Evolutionary conservation across 2,113 vertebrate species (phyloP).

Genomic region (Garra rufa): DNA sequence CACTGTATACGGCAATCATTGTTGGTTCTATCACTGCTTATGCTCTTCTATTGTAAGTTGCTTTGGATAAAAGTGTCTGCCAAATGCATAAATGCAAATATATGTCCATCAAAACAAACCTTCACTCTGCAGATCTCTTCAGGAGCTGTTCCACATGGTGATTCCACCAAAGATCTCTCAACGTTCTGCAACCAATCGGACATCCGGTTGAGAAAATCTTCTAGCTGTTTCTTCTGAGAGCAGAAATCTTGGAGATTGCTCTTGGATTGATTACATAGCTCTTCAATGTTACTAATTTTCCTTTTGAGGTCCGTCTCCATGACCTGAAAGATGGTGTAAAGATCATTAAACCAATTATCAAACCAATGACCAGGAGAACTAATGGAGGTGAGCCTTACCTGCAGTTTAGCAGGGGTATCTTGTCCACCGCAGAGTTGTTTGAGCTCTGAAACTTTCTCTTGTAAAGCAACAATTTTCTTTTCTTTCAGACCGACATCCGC

Average conservation of each 20-base stretch:
- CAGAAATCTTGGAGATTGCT: slow-evolving; percentile 86
- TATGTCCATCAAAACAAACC: slow-evolving; percentile 67
- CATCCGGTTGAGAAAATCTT: slow-evolving; percentile 82
- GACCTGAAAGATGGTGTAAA: slow-evolving; percentile 75
- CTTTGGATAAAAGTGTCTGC: neutral
- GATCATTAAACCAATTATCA: neutral
- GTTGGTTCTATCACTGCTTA: neutral
- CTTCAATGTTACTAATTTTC: slow-evolving; percentile 84
- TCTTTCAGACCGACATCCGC: slow-evolving; percentile 82
- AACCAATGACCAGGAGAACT: neutral
- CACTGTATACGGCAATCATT: neutral
- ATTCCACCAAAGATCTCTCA: slow-evolving; percentile 81
- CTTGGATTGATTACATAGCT: slow-evolving; percentile 81
- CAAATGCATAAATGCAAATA: neutral
- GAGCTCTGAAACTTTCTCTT: slow-evolving; percentile 84
- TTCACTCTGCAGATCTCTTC: slow-evolving; percentile 89
- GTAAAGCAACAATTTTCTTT: slow-evolving; percentile 82
- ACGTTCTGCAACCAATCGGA: slow-evolving; percentile 81
- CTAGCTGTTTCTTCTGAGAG: slow-evolving; percentile 82
- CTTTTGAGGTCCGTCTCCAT: slow-evolving; percentile 88
- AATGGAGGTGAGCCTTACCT: slow-evolving; percentile 75
- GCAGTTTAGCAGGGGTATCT: slow-evolving; percentile 86
- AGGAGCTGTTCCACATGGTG: slow-evolving; percentile 74
- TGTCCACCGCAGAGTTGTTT: slow-evolving; percentile 80
- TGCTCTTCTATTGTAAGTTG: neutral